Evolutionary conservation across 2,888 invertebrate species (phyloP), one percentile per base, ranked within the genome.

Genomic region (Mesopsocus fuscifrons): DNA sequence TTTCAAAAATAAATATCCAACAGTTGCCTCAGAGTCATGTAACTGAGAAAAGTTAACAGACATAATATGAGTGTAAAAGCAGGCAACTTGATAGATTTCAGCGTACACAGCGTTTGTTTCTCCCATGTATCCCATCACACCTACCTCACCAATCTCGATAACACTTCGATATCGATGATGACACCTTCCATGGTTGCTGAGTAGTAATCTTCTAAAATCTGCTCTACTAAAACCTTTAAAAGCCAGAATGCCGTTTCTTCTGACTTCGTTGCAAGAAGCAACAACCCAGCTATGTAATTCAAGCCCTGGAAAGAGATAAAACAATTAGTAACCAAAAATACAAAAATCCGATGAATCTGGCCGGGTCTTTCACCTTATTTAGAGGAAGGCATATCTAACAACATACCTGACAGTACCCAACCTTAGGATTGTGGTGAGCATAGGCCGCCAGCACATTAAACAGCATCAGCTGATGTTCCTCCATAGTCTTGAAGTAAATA

Each of bases 201-300:
- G 59, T 92, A 92, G 65, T 91, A 92, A 56, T 72, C 72, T 49
- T 91, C 89, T 47, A 91, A 67, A 53, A 85, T 82, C 53, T 74
- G 72, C 56, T 88, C 87, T 5, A 89, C 78, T 50, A 94, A 65
- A n/a, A 77, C 74, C 65, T 88, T 88, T 43, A 94, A 66, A 44
- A 94, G 64, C 92, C 92, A 94, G 65, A 92, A 94, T 35, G 88
- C 78, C 48, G 76, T 77, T 60, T 92, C 89, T 60, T 92, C 91
- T 62, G 74, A 80, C 61, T 85, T 84, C 18, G 89, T 84, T 22
- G 85, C 78, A 49, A 92, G 65, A 43, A 94, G 62, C 49, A 92
- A 62, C 50, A 92, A 64, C 31, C 85, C 85, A 44, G 87, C 88
- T 53, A 92, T 83, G 59, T 91, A 94, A 64, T 92, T 94, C 48